Evolutionary conservation across 2,888 invertebrate species (phyloP).

Genomic region (Ariolimax columbianus): DNA sequence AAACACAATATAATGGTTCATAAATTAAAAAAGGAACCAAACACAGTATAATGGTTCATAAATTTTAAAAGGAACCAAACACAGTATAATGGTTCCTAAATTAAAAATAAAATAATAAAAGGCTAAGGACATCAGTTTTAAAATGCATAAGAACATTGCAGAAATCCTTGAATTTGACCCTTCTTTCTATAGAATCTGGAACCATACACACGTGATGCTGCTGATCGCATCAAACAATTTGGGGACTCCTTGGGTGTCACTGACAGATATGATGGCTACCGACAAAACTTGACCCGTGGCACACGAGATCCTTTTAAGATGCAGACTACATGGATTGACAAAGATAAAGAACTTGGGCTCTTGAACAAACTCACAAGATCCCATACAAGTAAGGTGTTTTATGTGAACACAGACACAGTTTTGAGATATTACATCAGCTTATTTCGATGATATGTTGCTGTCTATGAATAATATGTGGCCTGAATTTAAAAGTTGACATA

Average conservation of each 20-base stretch:
- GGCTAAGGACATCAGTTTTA: no score
- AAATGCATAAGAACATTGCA: no score
- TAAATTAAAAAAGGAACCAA: no score
- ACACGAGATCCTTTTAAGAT: conserved; percentile 66
- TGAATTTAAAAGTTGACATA: no score
- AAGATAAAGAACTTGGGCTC: conserved; percentile 44
- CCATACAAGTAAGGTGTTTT: conserved; percentile 52
- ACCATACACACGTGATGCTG: conserved; percentile 69
- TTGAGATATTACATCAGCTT: no score
- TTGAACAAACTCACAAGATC: conserved; percentile 54
- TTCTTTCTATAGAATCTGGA: conserved; percentile 63
- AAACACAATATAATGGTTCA: no score
- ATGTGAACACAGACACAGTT: not conserved
- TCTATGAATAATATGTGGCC: no score
- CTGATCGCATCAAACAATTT: conserved; percentile 75
- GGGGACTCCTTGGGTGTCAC: conserved; percentile 78
- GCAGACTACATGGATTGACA: conserved; percentile 67
- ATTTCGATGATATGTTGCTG: no score
- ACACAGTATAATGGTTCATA: no score
- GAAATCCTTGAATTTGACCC: not conserved
- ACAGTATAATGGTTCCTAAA: no score
- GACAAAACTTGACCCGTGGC: conserved; percentile 70
- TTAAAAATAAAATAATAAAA: no score
- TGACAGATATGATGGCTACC: conserved; percentile 77
- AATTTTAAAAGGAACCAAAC: no score